Evolutionary conservation across 2,888 invertebrate species (phyloP).

Genomic region (Sipunculus nudus): DNA sequence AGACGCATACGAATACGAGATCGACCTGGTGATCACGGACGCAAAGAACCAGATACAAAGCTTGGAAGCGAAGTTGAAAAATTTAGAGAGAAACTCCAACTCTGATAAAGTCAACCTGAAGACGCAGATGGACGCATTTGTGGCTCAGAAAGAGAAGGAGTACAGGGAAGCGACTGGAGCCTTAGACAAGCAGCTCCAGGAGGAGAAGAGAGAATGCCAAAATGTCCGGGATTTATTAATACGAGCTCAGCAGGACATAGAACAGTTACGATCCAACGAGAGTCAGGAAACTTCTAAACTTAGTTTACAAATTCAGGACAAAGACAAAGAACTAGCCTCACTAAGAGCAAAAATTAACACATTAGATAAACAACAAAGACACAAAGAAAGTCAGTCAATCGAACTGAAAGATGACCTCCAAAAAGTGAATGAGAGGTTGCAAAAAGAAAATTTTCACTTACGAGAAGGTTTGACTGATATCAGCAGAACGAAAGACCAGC

Average conservation of each 20-base stretch:
- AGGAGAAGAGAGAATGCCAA: conserved; percentile 56
- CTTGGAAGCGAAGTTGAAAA: conserved; percentile 43
- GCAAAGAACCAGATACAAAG: conserved; percentile 43
- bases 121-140: background rate
- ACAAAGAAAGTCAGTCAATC: conserved; percentile 45
- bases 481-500: too few species aligned
- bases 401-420: conserved; percentile 47
- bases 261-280: conserved; percentile 50
- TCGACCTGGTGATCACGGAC: conserved; percentile 51
- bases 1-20: conserved; percentile 61
- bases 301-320: too few species aligned
- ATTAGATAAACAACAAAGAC: conserved; percentile 26
- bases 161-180: conserved; percentile 45
- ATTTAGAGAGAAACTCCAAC: conserved; percentile 37
- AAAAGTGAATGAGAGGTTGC: conserved; percentile 47
- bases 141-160: conserved; percentile 41
- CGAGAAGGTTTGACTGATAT: too few species aligned
- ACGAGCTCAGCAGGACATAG: conserved; percentile 59
- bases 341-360: conserved; percentile 41
- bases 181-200: conserved; percentile 47
- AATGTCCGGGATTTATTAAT: conserved; percentile 57
- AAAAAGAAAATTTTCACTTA: conserved; percentile 49
- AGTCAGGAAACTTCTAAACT: conserved; percentile 47
- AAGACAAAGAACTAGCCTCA: conserved; percentile 47
- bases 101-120: background rate